Evolutionary conservation across 2,888 invertebrate species (phyloP).

Genomic region (Synergus umbraculus): DNA sequence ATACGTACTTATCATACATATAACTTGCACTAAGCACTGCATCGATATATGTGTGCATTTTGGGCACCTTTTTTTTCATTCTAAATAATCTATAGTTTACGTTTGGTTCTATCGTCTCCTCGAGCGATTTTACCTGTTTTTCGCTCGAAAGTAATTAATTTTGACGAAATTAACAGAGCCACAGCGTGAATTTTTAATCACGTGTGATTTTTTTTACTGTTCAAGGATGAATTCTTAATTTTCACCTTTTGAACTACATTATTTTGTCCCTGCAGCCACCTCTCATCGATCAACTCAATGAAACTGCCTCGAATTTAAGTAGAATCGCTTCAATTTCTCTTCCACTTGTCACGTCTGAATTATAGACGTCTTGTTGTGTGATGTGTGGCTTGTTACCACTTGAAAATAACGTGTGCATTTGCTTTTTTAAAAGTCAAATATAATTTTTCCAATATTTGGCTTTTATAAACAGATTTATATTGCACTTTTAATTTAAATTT

Average conservation of each 20-base stretch:
- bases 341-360: neutral
- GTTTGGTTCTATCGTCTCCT: slow-evolving; percentile 64
- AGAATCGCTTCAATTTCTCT: neutral
- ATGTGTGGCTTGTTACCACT: too few relatives aligned
- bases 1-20: slow-evolving; percentile 75
- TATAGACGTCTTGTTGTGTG: too few relatives aligned
- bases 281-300: slow-evolving; percentile 44
- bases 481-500: neutral
- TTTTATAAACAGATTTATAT: too few relatives aligned
- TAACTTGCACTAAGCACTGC: slow-evolving; percentile 77
- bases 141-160: slow-evolving; percentile 52
- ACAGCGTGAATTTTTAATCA: slow-evolving; percentile 63
- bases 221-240: slow-evolving; percentile 67
- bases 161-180: slow-evolving; percentile 50
- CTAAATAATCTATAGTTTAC: slow-evolving; percentile 72
- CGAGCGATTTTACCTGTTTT: slow-evolving; percentile 61
- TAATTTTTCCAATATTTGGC: too few relatives aligned
- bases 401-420: too few relatives aligned
- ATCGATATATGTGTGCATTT: slow-evolving; percentile 77
- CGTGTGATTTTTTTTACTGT: slow-evolving; percentile 66
- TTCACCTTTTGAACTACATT: neutral
- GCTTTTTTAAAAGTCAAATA: too few relatives aligned
- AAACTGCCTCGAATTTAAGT: slow-evolving; percentile 13
- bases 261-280: slow-evolving; percentile 44
- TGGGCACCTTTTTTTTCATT: slow-evolving; percentile 76